Conservation (phyloP, 2,797 vertebrate genomes). For the Xiphorhynchus erythropygius region DNA sequence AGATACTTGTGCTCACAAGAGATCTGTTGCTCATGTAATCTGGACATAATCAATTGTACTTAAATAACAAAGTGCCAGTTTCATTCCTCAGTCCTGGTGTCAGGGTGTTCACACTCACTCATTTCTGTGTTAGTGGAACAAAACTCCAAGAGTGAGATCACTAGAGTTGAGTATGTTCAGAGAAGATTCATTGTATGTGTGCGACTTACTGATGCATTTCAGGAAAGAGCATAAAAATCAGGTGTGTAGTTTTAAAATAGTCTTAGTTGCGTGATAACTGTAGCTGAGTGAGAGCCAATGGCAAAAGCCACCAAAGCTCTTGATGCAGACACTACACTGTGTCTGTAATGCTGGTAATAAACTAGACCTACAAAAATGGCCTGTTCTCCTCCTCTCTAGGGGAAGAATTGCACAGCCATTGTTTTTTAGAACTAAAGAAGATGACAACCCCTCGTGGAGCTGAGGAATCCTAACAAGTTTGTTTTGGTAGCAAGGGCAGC, state of each 20-base stretch:
- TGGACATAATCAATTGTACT: rapidly evolving
- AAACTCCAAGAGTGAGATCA: too few relatives aligned
- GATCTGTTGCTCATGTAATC: background rate
- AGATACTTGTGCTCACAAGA: background rate
- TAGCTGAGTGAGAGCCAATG: background rate
- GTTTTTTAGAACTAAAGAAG: background rate
- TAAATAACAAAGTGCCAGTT: background rate
- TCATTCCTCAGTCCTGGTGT: background rate
- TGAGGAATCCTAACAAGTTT: background rate
- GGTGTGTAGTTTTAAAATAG: background rate
- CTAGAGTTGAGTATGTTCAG: background rate
- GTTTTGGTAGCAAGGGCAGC: background rate
- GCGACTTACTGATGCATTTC: background rate
- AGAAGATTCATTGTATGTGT: background rate
- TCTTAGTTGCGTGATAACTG: background rate
- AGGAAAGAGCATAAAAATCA: background rate
- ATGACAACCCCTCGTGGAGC: background rate
- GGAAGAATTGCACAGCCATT: background rate
- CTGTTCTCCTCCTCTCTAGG: background rate
- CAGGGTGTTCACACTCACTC: background rate
- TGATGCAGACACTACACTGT: background rate
- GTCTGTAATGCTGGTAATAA: background rate
- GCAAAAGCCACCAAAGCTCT: background rate
- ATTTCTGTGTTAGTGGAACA: too few relatives aligned
- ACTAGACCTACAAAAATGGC: background rate